phyloP scores from a whole-genome alignment of 2,797 vertebrate species.

The Pseudocheirus occidentalis region DNA sequence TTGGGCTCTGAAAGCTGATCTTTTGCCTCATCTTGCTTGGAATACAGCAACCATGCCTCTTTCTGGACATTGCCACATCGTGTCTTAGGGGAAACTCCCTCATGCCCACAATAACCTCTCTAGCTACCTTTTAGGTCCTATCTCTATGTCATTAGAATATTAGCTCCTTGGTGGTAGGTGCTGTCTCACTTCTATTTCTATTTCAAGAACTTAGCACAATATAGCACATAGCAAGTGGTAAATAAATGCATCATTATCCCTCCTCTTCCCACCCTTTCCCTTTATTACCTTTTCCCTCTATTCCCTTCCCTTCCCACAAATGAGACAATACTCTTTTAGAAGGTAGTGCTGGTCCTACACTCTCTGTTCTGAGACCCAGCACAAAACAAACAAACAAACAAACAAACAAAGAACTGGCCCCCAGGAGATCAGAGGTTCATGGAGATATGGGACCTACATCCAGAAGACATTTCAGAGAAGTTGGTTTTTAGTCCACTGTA shows the following conservation, averaged over 20 bases:
- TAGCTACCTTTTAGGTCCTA: background rate
- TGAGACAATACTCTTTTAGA: background rate
- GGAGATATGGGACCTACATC: background rate
- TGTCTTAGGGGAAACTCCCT: background rate
- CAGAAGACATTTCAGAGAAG: background rate
- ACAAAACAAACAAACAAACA: background rate
- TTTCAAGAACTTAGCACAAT: background rate
- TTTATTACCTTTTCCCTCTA: background rate
- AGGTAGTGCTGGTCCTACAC: background rate
- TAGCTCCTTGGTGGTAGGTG: background rate
- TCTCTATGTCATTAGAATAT: background rate
- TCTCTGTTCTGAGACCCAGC: background rate
- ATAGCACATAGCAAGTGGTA: background rate
- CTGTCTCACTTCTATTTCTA: background rate
- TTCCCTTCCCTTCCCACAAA: background rate
- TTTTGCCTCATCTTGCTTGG: background rate
- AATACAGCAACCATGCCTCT: background rate
- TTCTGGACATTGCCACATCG: background rate
- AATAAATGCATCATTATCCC: background rate
- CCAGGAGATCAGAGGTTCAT: background rate
- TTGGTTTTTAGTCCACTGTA: background rate
- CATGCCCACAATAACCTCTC: background rate
- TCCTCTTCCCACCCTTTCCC: background rate
- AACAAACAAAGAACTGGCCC: no score
- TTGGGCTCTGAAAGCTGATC: background rate